Base-by-base conservation (phyloP, 2,113 vertebrate species). In the Noturus placidus region DNA sequence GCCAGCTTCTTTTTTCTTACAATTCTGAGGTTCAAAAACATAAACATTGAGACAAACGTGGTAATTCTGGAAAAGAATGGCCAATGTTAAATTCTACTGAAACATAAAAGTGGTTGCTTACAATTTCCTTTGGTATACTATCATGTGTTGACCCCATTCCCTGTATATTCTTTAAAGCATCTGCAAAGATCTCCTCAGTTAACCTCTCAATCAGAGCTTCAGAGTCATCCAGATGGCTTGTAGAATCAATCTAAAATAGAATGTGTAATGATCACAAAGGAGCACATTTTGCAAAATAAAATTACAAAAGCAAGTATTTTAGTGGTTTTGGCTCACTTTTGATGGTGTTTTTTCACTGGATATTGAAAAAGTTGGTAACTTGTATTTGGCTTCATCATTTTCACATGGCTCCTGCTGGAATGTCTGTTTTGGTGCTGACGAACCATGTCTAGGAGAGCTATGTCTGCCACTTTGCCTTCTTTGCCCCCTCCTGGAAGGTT, bases 1-100 rank as follows among this genome's bases (percentile, higher is more conserved):
- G 46, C 76, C 61, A 22, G 83, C 84, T 52, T 92, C 89, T 30
- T 14, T 11, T 13, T 92, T 92, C 76, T 88, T 93, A 46, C 84
- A 76, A n/a, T 84, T 89, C 89, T 93, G 85, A 50, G 57, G 84
- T 50, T 83, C 59, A 77, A 14, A 89, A 30, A 10, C 30, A 50
- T 67, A 88, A 67, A 38, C 14, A 42, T 82, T 63, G 14, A 42
- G 46, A 69, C 13, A 78, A 20, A 61, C 20, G 5, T 72, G 33
- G 15, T 33, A 59, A 70, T 56, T 89, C 50, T 74, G 72, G 9
- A 76, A 25, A 70, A 9, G n/a, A 15, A 56, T 78, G 46, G 13
- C 14, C 30, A 65, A 67, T 25, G 42, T 33, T 76, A 30, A 83
- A 56, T 65, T 22, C 1, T 52, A 67, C 67, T 15, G 30, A 9